Percentiles rank a stretch among this genome's conserved stretches.
phyloP scores from a whole-genome alignment of 2,797 vertebrate species.

The Acanthopagrus latus region DNA sequence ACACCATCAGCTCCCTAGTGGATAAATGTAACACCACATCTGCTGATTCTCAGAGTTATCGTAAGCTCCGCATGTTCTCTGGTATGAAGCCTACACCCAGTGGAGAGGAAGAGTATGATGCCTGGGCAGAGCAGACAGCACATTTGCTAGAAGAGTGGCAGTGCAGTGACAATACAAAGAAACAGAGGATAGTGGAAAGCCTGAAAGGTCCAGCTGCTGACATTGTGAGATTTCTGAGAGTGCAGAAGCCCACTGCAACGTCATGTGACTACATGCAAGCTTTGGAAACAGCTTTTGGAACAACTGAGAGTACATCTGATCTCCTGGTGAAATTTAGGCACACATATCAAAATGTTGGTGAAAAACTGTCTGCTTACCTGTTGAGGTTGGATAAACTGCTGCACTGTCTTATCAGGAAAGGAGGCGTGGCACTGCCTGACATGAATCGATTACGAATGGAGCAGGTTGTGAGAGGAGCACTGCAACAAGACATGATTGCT shows the following conservation, averaged over 20 bases:
- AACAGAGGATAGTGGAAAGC: constrained; percentile 34
- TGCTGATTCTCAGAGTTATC: constrained; percentile 19
- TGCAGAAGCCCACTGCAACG: constrained; percentile 25
- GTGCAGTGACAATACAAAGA: constrained; percentile 32
- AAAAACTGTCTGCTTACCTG: too few relatives aligned
- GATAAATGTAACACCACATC: background rate
- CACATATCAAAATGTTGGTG: background rate
- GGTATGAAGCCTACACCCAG: too few relatives aligned
- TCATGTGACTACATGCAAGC: constrained; percentile 44
- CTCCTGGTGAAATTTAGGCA: background rate
- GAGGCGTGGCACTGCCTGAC: too few relatives aligned
- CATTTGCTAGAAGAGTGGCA: background rate
- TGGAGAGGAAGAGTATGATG: too few relatives aligned
- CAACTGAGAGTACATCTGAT: background rate
- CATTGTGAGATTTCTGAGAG: constrained; percentile 41
- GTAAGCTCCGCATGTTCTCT: background rate
- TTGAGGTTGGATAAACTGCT: too few relatives aligned
- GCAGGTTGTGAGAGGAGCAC: too few relatives aligned
- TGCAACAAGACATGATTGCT: too few relatives aligned
- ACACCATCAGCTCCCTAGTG: too few relatives aligned
- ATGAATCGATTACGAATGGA: too few relatives aligned
- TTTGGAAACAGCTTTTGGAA: constrained; percentile 33
- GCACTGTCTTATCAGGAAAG: too few relatives aligned
- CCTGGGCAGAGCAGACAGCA: too few relatives aligned
- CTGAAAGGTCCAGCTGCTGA: constrained; percentile 41